phyloP scores from a whole-genome alignment of 2,113 vertebrate species.

The Jacana jacana region DNA sequence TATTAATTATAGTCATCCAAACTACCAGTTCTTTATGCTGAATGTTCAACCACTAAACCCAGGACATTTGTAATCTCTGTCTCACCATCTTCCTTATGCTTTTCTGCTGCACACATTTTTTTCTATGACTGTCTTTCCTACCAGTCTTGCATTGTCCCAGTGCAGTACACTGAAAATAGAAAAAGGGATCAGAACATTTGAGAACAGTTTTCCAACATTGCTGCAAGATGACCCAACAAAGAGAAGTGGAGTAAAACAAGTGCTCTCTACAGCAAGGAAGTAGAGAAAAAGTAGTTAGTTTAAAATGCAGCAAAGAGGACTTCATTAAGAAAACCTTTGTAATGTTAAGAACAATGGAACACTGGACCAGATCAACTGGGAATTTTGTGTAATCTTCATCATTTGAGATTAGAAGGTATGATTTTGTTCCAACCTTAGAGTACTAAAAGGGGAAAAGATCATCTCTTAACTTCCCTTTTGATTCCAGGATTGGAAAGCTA shows the following conservation, averaged over 20 bases:
- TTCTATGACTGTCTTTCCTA: neutral
- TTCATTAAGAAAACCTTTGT: neutral
- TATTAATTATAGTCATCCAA: neutral
- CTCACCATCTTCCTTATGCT: neutral
- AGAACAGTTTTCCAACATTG: neutral
- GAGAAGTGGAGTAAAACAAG: neutral
- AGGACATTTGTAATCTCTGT: neutral
- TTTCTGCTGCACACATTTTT: neutral
- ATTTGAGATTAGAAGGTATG: neutral
- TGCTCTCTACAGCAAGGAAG: neutral
- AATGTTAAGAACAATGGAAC: neutral
- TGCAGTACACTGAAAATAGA: neutral
- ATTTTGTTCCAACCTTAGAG: neutral
- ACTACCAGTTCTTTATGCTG: neutral
- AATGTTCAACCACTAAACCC: neutral
- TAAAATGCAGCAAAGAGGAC: neutral
- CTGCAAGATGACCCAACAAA: neutral
- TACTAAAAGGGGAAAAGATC: neutral
- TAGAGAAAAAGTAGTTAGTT: neutral
- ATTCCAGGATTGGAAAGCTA: neutral
- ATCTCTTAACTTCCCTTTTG: neutral
- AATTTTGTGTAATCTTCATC: neutral
- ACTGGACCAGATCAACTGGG: neutral
- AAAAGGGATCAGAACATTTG: neutral
- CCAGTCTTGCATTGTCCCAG: neutral